Percentiles rank a stretch among this genome's conserved stretches.
Conservation (phyloP, 2,888 invertebrate genomes). For the Scaptomyza cyrtandrae region DNA sequence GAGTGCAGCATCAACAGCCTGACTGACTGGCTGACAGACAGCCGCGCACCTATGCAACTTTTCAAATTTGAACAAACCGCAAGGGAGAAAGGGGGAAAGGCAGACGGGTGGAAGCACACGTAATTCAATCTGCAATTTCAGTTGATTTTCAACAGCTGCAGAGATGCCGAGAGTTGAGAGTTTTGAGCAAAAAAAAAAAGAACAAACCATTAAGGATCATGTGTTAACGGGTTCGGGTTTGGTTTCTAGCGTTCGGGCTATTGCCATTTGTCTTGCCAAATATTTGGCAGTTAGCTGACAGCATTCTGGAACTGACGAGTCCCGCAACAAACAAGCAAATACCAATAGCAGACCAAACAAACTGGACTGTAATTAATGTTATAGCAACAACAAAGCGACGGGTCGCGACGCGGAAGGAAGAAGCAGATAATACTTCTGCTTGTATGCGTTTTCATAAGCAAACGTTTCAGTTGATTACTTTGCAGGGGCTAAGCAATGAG, state of each 20-base stretch:
- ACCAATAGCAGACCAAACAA: background rate
- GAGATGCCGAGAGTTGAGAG: slow-evolving; percentile 16
- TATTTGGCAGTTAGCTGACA: slow-evolving; percentile 44
- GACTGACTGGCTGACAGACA: slow-evolving; percentile 74
- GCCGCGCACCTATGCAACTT: slow-evolving; percentile 72
- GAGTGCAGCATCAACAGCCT: slow-evolving; percentile 41
- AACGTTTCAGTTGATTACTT: slow-evolving; percentile 48
- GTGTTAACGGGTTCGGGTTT: slow-evolving; percentile 58
- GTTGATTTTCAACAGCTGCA: slow-evolving; percentile 66
- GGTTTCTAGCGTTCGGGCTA: background rate
- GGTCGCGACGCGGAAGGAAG: background rate
- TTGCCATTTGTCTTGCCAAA: slow-evolving; percentile 55
- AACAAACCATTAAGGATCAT: slow-evolving; percentile 54
- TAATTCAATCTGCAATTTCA: slow-evolving; percentile 72
- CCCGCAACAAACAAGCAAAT: background rate
- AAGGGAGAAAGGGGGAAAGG: background rate
- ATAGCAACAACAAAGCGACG: slow-evolving; percentile 26
- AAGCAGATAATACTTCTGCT: background rate
- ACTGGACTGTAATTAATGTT: slow-evolving; percentile 59
- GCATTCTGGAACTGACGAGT: slow-evolving; percentile 5
- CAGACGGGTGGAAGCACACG: slow-evolving; percentile 21
- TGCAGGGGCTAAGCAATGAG: slow-evolving; percentile 10
- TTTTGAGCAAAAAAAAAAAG: background rate
- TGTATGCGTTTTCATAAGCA: slow-evolving; percentile 3
- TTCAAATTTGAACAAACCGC: slow-evolving; percentile 47